Evolutionary conservation across 2,888 invertebrate species (phyloP), one percentile per base, ranked within the genome.

Genomic region (Drosophila seclusa): DNA sequence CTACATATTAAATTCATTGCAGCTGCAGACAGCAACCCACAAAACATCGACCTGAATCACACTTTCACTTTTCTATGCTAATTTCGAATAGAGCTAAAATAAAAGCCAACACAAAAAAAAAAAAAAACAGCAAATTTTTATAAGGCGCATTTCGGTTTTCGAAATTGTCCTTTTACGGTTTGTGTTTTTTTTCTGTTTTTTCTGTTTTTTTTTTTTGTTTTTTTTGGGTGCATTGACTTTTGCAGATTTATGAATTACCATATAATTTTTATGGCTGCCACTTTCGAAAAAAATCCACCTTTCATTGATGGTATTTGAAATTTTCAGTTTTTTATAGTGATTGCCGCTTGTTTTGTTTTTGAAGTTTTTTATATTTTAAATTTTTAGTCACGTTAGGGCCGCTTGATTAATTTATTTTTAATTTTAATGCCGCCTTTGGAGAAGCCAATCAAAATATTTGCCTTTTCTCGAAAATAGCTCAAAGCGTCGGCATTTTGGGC

Each of bases 61-160:
- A 85, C 83, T 83, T 83, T 83, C 83, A 83, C 83, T 83, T 83
- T 73, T 68, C 88, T 73, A 84, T 87, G 83, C 88, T 89, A 83
- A 83, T 83, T 83, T 82, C 21, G 40, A 82, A 82, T 66, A 55
- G n/a, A 49, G 24, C 27, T 36, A 13, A 40, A 53, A 63, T 66
- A 64, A 57, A 73, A 52, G 45, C 21, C 16, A 63, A 48, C n/a
- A 49, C 1, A 3, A 27, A n/a, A n/a, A n/a, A n/a, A 62, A 45
- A 55, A 21, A 62, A 59, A 64, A 52, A 57, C 32, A 21, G 31
- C 11, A 49, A 16, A 63, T 48, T 76, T 78, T 40, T 59, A 38
- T 58, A 77, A 64, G 63, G 63, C 53, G 60, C 57, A 64, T 81
- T 81, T 57, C 62, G 54, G 79, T 62, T 66, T 83, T 81, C 54